Percentiles rank a stretch among this genome's conserved stretches.
Evolutionary conservation across 92 coral and sea anemone genomes (phyloP).

Genomic region (Umimayanthus chanpuru): DNA sequence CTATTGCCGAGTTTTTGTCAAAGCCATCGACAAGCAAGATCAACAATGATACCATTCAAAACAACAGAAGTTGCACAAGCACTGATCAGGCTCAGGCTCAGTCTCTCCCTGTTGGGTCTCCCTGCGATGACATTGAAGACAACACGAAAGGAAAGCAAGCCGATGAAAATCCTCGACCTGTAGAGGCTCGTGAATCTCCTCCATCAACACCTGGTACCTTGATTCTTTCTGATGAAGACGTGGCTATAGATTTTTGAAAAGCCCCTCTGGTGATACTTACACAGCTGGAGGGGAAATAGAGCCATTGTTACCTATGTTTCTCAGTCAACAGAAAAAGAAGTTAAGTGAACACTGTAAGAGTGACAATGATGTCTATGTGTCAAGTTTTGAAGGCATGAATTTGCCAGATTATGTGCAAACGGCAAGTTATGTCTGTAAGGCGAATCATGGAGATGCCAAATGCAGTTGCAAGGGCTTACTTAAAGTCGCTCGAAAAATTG

Average conservation of each 20-base stretch:
- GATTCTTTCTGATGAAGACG: constrained; percentile 35
- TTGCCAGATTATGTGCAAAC: constrained; percentile 41
- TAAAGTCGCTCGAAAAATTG: constrained; percentile 10
- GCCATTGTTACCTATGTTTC: constrained; percentile 29
- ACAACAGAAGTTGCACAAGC: constrained; percentile 13
- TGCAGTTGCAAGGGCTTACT: background rate
- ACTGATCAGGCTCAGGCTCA: background rate
- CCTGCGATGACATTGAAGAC: constrained; percentile 9
- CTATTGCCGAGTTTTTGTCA: constrained; percentile 6
- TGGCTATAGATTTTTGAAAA: constrained; percentile 47
- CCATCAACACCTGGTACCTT: constrained; percentile 46
- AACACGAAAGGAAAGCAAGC: background rate
- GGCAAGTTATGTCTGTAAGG: background rate
- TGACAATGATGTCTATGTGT: constrained; percentile 40
- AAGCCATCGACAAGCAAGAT: background rate
- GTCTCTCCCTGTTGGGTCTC: constrained; percentile 18
- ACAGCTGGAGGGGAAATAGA: constrained; percentile 50
- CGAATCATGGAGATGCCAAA: background rate
- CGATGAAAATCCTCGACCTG: constrained; percentile 19
- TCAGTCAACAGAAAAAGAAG: constrained; percentile 42
- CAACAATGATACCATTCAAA: constrained; percentile 6
- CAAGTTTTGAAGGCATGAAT: constrained; percentile 56
- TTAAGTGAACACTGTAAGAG: constrained; percentile 38
- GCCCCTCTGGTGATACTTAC: constrained; percentile 45
- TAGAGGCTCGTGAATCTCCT: constrained; percentile 16